These are phyloP conservation scores for Ascidia mentula DNA, from an alignment of 23 tunicate species.

Conservation along the genomic window DNA sequence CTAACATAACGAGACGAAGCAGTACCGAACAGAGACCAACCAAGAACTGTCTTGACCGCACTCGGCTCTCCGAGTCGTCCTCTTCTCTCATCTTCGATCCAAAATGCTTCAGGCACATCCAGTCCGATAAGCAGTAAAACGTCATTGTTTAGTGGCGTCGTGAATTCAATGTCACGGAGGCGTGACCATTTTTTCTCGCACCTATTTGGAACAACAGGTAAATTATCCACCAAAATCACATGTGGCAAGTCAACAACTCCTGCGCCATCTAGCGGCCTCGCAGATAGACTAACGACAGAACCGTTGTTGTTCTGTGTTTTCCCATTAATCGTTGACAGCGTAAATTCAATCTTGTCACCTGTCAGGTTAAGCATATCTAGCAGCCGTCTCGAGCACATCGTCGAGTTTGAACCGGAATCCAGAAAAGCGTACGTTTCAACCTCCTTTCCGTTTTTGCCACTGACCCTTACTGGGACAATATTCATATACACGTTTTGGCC, in stretches of 20 bases:
- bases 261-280: neutral
- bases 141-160: neutral
- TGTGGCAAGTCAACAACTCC: neutral
- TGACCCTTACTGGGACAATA: conserved; percentile 1
- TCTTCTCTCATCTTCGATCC: neutral
- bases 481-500: neutral
- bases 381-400: neutral
- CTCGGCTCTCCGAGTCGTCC: conserved; percentile 15
- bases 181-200: neutral
- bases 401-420: conserved; percentile 2
- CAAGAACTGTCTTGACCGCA: conserved; percentile 3
- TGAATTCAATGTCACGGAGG: neutral
- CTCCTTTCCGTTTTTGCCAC: neutral
- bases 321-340: neutral
- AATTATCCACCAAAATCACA: neutral
- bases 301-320: neutral
- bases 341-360: neutral
- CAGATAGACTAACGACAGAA: neutral
- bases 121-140: conserved; percentile 10
- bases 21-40: conserved; percentile 19
- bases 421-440: neutral
- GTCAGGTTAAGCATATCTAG: neutral
- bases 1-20: neutral
- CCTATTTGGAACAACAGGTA: neutral
- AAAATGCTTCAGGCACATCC: conserved; percentile 8